Percentiles rank a stretch among this genome's conserved stretches.
Evolutionary conservation across 1,140 invertebrate species (phyloP).

Genomic region (Popillia japonica): DNA sequence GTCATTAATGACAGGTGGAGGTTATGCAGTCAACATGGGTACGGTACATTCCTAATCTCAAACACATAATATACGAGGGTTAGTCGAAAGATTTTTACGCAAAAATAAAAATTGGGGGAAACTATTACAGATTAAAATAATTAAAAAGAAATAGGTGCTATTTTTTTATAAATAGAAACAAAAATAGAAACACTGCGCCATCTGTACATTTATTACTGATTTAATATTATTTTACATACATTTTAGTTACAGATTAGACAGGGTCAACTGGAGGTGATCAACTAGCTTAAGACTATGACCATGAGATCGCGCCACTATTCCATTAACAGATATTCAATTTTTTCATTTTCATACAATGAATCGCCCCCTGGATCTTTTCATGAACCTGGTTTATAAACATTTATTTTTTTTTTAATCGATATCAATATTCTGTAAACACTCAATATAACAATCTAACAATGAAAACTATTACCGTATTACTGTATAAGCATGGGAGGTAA

Average conservation of each 20-base stretch:
- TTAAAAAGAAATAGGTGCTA: too few species aligned
- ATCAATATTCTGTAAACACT: not conserved
- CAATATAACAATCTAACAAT: not conserved
- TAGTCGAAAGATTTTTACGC: too few species aligned
- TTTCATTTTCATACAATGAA: not conserved
- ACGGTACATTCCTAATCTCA: too few species aligned
- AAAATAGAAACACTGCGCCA: not conserved
- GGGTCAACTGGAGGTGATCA: not conserved
- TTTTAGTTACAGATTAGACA: not conserved
- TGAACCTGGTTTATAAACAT: not conserved
- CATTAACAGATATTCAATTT: not conserved
- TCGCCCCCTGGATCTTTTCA: not conserved
- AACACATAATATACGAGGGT: too few species aligned
- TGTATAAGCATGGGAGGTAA: not conserved
- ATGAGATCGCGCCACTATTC: conserved; percentile 25
- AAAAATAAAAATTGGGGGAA: too few species aligned
- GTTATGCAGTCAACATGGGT: too few species aligned
- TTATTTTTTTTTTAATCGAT: not conserved
- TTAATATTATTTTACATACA: conserved; percentile 4
- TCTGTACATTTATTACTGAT: conserved; percentile 7
- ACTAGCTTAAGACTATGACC: conserved; percentile 10
- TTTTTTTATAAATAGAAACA: too few species aligned
- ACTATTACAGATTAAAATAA: too few species aligned
- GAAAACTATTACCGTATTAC: not conserved
- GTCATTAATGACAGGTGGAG: too few species aligned